Conservation (phyloP, 2,113 vertebrate species). For the Ptilonorhynchus violaceus region DNA sequence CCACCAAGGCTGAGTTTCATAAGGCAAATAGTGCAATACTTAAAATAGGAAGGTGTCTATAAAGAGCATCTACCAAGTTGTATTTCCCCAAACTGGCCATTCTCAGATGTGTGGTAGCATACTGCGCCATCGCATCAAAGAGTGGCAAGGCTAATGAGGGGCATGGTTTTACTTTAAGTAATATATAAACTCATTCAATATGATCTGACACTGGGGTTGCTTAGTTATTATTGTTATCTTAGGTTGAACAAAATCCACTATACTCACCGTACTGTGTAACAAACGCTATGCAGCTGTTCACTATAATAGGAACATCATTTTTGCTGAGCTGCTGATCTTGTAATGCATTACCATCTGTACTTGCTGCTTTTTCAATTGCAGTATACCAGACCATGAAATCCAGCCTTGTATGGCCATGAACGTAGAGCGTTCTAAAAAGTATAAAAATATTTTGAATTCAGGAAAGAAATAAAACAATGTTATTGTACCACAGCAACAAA, state of each 20-base stretch:
- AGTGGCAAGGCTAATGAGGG: accelerated
- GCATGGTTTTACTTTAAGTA: neutral
- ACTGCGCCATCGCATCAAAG: neutral
- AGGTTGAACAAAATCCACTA: conserved; percentile 39
- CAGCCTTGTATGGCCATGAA: conserved; percentile 85
- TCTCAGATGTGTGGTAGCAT: neutral
- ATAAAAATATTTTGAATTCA: conserved; percentile 52
- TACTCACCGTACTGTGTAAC: conserved; percentile 95
- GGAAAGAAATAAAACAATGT: neutral
- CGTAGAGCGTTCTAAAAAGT: conserved; percentile 86
- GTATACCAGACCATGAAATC: conserved; percentile 92
- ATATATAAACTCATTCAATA: neutral
- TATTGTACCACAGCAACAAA: neutral
- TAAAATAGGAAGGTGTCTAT: neutral
- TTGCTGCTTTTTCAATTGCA: conserved; percentile 90
- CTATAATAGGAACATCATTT: conserved; percentile 90
- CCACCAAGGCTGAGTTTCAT: neutral
- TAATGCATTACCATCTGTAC: conserved; percentile 88
- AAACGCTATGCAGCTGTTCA: conserved; percentile 96
- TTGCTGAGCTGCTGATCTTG: conserved; percentile 94
- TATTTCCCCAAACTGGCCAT: neutral
- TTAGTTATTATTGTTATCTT: neutral
- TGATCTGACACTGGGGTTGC: neutral
- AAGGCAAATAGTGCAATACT: neutral
- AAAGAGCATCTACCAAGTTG: neutral